A percentile compares a stretch with the other conserved stretches of the same genome.
These are phyloP conservation scores for Pseudococcus jackbeardsleyi DNA, from an alignment of 2,888 invertebrate species.

Conservation along the genomic window DNA sequence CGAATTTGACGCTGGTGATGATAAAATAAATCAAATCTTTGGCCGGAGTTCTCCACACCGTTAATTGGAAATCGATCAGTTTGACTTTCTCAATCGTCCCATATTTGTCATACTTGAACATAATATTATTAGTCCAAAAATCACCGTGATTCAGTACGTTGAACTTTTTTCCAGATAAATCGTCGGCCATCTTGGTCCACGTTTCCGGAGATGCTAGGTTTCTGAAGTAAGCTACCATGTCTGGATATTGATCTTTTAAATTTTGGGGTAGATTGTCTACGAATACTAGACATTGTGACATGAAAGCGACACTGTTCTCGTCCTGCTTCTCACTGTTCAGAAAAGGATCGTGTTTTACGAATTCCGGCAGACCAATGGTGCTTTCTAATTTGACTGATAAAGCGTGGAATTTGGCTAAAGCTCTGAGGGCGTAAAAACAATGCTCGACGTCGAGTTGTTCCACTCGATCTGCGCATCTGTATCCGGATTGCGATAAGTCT, in stretches of 20 bases:
- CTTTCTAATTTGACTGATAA: neutral
- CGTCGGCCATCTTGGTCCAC: neutral
- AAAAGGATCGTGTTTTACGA: neutral
- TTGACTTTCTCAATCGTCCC: constrained; percentile 36
- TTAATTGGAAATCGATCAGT: constrained; percentile 65
- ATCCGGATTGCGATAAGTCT: constrained; percentile 57
- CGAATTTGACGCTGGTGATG: constrained; percentile 61
- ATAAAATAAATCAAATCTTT: constrained; percentile 66
- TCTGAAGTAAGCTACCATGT: neutral
- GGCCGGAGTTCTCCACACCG: constrained; percentile 64
- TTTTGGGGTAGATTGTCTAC: neutral
- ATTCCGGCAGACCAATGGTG: neutral
- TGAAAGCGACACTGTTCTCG: neutral
- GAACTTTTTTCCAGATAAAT: neutral
- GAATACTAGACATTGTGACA: neutral
- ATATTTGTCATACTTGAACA: constrained; percentile 57
- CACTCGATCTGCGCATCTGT: neutral
- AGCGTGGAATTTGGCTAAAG: constrained; percentile 62
- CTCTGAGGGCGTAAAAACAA: neutral
- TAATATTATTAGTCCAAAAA: constrained; percentile 61
- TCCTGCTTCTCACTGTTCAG: too few species aligned
- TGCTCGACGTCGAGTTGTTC: constrained; percentile 57
- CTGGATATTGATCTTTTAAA: neutral
- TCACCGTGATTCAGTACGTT: constrained; percentile 58
- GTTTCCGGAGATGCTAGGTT: neutral